These are phyloP conservation scores for Octonoba sinensis DNA, from an alignment of 2,888 invertebrate genomes.

Conservation along the genomic window DNA sequence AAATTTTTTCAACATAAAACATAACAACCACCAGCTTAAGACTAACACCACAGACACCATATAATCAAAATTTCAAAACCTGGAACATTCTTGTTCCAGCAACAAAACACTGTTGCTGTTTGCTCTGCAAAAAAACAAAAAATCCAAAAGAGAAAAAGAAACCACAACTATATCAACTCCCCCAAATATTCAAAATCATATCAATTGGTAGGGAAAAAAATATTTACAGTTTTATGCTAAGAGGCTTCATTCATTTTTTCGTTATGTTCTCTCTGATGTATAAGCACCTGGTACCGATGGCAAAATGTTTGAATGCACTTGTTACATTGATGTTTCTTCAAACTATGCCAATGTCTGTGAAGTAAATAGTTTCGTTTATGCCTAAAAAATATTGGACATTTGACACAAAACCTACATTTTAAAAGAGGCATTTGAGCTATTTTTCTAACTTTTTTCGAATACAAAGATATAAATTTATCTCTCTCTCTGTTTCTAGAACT, in stretches of 20 bases:
- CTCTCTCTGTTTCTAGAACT: conserved; percentile 35
- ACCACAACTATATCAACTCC: not conserved
- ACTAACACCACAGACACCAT: conserved; percentile 42
- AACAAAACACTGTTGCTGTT: conserved; percentile 39
- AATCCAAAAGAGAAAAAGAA: conserved; percentile 17
- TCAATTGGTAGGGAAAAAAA: too few relatives aligned
- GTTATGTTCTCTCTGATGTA: conserved; percentile 62
- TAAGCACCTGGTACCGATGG: conserved; percentile 64
- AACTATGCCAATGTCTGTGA: conserved; percentile 56
- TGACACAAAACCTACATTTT: conserved; percentile 60
- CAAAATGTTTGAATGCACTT: conserved; percentile 61
- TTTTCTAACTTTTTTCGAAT: conserved; percentile 57
- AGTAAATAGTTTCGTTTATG: conserved; percentile 62
- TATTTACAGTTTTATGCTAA: conserved; percentile 37
- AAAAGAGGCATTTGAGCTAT: conserved; percentile 61
- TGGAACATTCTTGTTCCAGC: conserved; percentile 19
- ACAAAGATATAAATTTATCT: conserved; percentile 62
- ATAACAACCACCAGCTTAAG: conserved; percentile 51
- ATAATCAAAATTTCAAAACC: conserved; percentile 15
- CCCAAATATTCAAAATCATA: conserved; percentile 21
- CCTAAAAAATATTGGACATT: conserved; percentile 62
- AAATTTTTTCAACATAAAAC: conserved; percentile 44
- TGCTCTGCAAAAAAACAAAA: conserved; percentile 15
- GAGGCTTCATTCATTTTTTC: conserved; percentile 34
- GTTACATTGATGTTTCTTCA: conserved; percentile 47